phyloP scores from a whole-genome alignment of 53 echinoderm and acorn worm species.

The Paracentrotus lividus region DNA sequence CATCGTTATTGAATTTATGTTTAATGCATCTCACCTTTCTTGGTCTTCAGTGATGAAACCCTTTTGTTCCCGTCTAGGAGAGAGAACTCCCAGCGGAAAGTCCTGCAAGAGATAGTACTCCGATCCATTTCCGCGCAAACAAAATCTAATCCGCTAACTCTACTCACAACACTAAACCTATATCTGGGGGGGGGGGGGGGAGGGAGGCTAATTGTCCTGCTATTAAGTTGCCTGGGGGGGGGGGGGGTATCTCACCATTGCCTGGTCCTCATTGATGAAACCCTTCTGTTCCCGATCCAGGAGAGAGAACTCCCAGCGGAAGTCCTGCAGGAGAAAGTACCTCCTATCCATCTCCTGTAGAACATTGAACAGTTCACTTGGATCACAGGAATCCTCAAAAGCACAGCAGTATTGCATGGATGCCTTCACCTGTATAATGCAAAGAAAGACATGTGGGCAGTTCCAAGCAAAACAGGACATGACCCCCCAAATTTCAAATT shows the following conservation, averaged over 20 bases:
- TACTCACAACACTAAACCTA: too few relatives aligned
- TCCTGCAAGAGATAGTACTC: conserved; percentile 92
- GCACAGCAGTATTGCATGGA: conserved; percentile 90
- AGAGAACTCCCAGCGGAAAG: conserved; percentile 95
- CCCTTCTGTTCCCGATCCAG: conserved; percentile 87
- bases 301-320: conserved; percentile 93
- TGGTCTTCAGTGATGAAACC: neutral
- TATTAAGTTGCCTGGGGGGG: too few relatives aligned
- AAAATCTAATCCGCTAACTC: too few relatives aligned
- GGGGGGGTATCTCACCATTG: too few relatives aligned
- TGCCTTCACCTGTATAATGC: conserved; percentile 78
- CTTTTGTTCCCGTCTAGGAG: conserved; percentile 73
- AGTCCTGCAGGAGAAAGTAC: conserved; percentile 92
- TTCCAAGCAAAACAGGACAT: too few relatives aligned
- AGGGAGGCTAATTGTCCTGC: too few relatives aligned
- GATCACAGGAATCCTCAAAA: conserved; percentile 88
- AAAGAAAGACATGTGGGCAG: neutral
- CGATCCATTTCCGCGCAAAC: conserved; percentile 99
- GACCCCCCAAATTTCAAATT: too few relatives aligned
- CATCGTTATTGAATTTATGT: too few relatives aligned
- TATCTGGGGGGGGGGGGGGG: too few relatives aligned
- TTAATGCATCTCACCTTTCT: neutral
- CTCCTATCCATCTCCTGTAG: conserved; percentile 97
- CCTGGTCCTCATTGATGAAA: conserved; percentile 92
- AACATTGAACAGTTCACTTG: conserved; percentile 85